phyloP scores from a whole-genome alignment of 2,797 vertebrate species.

The Anguilla megastoma region DNA sequence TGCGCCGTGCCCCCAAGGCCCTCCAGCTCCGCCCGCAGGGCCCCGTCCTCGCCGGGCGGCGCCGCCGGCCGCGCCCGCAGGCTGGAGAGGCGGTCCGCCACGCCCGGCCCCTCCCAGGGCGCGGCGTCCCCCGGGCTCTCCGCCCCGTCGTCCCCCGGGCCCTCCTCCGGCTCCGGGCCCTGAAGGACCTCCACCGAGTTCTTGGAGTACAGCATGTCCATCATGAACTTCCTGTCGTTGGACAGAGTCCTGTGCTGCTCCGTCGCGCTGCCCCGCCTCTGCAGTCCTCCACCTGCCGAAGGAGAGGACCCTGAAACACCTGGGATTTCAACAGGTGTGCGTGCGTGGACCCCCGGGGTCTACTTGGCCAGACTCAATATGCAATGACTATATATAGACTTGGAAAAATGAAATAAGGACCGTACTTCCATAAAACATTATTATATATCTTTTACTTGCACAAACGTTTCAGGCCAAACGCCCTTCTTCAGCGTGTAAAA shows the following conservation, averaged over 20 bases:
- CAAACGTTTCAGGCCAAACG: too few relatives aligned
- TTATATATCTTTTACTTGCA: too few relatives aligned
- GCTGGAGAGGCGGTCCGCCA: conserved; percentile 27
- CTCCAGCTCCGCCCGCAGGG: conserved; percentile 65
- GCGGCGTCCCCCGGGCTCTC: conserved; percentile 30
- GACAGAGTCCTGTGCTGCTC: conserved; percentile 71
- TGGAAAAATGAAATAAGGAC: too few relatives aligned
- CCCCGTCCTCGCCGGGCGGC: conserved; percentile 48
- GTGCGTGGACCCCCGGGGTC: too few relatives aligned
- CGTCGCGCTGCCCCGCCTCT: conserved; percentile 46
- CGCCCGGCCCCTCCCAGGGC: conserved; percentile 34
- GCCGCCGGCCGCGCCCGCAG: conserved; percentile 39
- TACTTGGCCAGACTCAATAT: too few relatives aligned
- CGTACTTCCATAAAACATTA: too few relatives aligned
- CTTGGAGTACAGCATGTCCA: conserved; percentile 79
- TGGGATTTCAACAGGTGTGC: too few relatives aligned
- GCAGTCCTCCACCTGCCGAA: conserved; percentile 50
- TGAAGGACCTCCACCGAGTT: conserved; percentile 37
- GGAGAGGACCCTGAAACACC: conserved; percentile 18
- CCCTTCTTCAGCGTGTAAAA: too few relatives aligned
- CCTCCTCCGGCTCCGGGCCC: conserved; percentile 29
- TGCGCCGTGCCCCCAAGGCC: conserved; percentile 59
- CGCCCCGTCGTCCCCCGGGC: neutral
- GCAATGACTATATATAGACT: too few relatives aligned
- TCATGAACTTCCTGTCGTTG: conserved; percentile 69